Conservation (phyloP, 2,113 vertebrate genomes). For the western clawed frog (Xenopus tropicalis) region UCB_Xtro_10.0 CM004443.2:132990001-132990500, state of each 20-base stretch:
- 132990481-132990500: no score
- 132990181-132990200: conserved; percentile 22
- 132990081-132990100: not conserved
- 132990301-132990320: not conserved
- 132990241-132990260: not conserved
- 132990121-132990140: not conserved
- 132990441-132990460: no score
- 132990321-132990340: no score
- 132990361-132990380: no score
- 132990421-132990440: no score
- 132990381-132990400: no score
- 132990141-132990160: not conserved
- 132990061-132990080: not conserved
- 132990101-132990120: not conserved
- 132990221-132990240: conserved; percentile 19
- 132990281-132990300: not conserved
- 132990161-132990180: conserved; percentile 18
- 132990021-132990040: not conserved
- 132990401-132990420: no score
- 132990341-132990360: no score
- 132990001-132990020: not conserved
- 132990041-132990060: not conserved
- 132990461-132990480: no score
- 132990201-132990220: conserved; percentile 20
- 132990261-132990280: conserved; percentile 11